These are phyloP conservation scores for Drosophila varians DNA, from an alignment of 1,140 invertebrate genomes.

Conservation along the genomic window DNA sequence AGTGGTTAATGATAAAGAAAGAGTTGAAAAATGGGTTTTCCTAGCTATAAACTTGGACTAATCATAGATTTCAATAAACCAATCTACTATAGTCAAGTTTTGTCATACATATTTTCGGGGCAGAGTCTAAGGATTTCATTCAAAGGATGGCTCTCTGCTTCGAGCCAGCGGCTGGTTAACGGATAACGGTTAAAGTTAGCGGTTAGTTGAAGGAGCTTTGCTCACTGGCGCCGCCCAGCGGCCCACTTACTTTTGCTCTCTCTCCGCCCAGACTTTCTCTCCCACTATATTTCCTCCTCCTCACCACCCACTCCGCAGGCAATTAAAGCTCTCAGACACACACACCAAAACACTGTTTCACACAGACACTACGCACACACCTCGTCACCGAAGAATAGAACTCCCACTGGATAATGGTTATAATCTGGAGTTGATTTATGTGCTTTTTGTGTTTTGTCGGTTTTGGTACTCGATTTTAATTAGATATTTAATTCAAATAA, in stretches of 20 bases:
- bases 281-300: neutral
- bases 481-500: neutral
- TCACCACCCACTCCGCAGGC: neutral
- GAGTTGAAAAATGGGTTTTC: too few species aligned
- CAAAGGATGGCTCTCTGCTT: neutral
- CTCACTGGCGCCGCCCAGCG: conserved; percentile 56
- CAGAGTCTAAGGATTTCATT: neutral
- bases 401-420: conserved; percentile 4
- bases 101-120: too few species aligned
- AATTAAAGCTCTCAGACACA: conserved; percentile 11
- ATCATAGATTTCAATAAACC: too few species aligned
- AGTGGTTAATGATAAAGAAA: too few species aligned
- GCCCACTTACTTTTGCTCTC: conserved; percentile 33
- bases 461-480: conserved; percentile 1
- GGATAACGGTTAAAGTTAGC: neutral
- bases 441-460: conserved; percentile 1
- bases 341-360: conserved; percentile 32
- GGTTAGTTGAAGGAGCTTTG: conserved; percentile 34
- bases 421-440: conserved; percentile 7
- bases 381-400: conserved; percentile 31
- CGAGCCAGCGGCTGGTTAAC: neutral
- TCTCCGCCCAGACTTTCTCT: neutral
- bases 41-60: too few species aligned
- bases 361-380: conserved; percentile 42
- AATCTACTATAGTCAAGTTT: too few species aligned